These are phyloP conservation scores for Nixonia krombeini DNA, from an alignment of 1,140 invertebrate species.

Conservation along the genomic window DNA sequence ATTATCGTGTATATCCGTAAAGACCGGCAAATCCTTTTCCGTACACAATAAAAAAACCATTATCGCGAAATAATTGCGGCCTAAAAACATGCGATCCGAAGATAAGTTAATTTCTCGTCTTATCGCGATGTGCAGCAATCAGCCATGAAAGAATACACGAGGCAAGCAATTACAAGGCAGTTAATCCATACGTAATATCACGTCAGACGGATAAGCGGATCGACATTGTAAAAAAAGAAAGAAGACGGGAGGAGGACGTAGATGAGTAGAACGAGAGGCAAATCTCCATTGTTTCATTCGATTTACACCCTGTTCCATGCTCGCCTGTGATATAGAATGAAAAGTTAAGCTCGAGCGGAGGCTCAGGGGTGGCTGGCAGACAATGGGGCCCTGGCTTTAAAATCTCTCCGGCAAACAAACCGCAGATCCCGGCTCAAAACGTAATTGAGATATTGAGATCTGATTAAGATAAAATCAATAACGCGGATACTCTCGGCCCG, in stretches of 20 bases:
- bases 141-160: slow-evolving; percentile 22
- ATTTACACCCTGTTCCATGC: slow-evolving; percentile 63
- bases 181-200: slow-evolving; percentile 56
- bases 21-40: too few relatives aligned
- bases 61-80: too few relatives aligned
- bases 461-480: slow-evolving; percentile 72
- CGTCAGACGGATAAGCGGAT: slow-evolving; percentile 50
- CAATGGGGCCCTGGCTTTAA: slow-evolving; percentile 65
- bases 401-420: slow-evolving; percentile 69
- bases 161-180: slow-evolving; percentile 51
- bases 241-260: slow-evolving; percentile 48
- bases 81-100: too few relatives aligned
- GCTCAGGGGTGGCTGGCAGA: slow-evolving; percentile 64
- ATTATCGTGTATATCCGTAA: too few relatives aligned
- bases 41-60: too few relatives aligned
- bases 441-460: slow-evolving; percentile 71
- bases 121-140: slow-evolving; percentile 14
- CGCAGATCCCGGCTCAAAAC: slow-evolving; percentile 62
- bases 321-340: slow-evolving; percentile 63
- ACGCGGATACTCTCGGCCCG: slow-evolving; percentile 35
- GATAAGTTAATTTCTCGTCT: too few relatives aligned
- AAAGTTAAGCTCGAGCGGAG: slow-evolving; percentile 65
- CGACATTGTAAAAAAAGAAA: slow-evolving; percentile 48
- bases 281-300: slow-evolving; percentile 68
- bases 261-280: slow-evolving; percentile 54